Evolutionary conservation across 1,140 invertebrate genomes (phyloP).

Genomic region (Chironomus tepperi): DNA sequence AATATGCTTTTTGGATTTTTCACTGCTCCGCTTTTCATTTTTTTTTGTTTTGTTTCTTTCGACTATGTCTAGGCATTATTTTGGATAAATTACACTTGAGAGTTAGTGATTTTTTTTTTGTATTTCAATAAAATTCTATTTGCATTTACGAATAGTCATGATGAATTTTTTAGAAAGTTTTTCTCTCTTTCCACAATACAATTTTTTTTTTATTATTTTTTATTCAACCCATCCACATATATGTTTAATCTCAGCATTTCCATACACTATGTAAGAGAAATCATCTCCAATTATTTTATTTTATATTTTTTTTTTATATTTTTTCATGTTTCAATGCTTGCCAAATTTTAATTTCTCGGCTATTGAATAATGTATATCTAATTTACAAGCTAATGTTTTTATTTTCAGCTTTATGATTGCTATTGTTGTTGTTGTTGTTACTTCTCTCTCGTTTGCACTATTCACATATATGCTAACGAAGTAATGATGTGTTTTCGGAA

Average conservation of each 20-base stretch:
- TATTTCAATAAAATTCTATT: slow-evolving; percentile 20
- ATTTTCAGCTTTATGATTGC: too few species aligned
- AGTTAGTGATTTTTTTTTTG: not conserved
- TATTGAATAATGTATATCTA: not conserved
- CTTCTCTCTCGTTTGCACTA: not conserved
- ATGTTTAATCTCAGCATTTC: not conserved
- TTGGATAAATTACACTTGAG: slow-evolving; percentile 5
- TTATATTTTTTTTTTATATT: too few species aligned
- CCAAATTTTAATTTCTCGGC: slow-evolving; percentile 1
- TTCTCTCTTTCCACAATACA: not conserved
- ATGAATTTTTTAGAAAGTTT: slow-evolving; percentile 22
- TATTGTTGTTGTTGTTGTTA: not conserved
- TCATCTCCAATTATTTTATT: slow-evolving; percentile 8
- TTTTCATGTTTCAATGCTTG: not conserved
- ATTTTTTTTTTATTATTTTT: slow-evolving; percentile 2
- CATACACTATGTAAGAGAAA: not conserved
- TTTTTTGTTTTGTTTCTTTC: not conserved
- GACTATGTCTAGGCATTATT: too few species aligned
- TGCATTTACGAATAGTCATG: slow-evolving; percentile 16
- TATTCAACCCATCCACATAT: not conserved
- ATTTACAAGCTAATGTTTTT: not conserved
- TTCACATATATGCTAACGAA: not conserved
- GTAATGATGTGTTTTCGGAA: not conserved
- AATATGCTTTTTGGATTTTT: not conserved
- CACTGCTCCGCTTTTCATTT: not conserved